Evolutionary conservation across 30 jellyfish, hydroid and myxozoan genomes (phyloP), one percentile per base, ranked within the genome.

Genomic region (Aurelia aurita): DNA sequence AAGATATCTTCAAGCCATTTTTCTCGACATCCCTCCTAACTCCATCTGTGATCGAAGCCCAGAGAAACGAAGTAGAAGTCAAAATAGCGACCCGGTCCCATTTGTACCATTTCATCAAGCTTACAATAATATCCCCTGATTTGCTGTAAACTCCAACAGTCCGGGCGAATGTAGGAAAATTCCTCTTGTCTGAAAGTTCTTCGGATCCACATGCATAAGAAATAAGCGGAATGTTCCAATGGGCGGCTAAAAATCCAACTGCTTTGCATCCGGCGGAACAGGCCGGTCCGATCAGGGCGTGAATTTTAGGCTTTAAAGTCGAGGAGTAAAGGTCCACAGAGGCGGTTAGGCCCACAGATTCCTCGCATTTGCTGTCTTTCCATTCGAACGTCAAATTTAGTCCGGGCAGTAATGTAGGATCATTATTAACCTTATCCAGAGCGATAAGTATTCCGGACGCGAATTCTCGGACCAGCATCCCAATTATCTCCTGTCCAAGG

Each of bases 231-330:
- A 90, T 58, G 86, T 90, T 90, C 96, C 96, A 90, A 66, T 90
- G 96, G 0, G 61, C 23, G 31, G 96, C 96, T n/a, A 90, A 58
- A 58, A 21, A 77, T 2, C 93, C 92, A 46, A 73, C 96, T 13
- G 84, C 85, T 77, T 84, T 84, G 79, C 97, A 90, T 4, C 97
- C 96, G 62, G 81, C 97, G 44, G 90, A 66, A 66, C 97, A 90
- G 15, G 97, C 97, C 74, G 97, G 97, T 6, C 97, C 97, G 53
- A 90, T 90, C 46, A 90, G 58, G 16, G 97, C 97, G 63, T 90
- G 87, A 59, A 90, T 74, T 21, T 43, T 68, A 31, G 93, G 93
- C 0, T 1, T 72, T 39, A 15, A 5, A 16, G 46, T 45, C 19
- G 31, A 5, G 22, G 83, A 72, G 57, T 54, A 64, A 89, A 83